These are phyloP conservation scores for Carassius carassius DNA, from an alignment of 2,113 vertebrate species.

Conservation along the genomic window DNA sequence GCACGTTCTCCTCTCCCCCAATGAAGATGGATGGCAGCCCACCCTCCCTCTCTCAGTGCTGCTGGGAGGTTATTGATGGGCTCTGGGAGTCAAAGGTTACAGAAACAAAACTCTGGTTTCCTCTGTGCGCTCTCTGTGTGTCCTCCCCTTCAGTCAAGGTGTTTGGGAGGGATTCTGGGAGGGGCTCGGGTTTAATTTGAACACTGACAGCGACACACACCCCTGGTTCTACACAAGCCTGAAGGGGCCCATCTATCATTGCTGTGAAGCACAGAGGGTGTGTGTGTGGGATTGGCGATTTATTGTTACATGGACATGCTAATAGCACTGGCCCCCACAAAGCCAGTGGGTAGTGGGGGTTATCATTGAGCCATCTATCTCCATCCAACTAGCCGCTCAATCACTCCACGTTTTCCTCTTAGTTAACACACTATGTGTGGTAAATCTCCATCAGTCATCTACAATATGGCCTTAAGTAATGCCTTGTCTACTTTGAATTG, in stretches of 20 bases:
- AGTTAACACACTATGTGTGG: slow-evolving; percentile 46
- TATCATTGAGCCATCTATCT: slow-evolving; percentile 71
- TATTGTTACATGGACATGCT: slow-evolving; percentile 70
- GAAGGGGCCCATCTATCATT: slow-evolving; percentile 43
- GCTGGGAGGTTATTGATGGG: slow-evolving; percentile 73
- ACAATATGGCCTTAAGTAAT: slow-evolving; percentile 45
- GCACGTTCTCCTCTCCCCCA: slow-evolving; percentile 64
- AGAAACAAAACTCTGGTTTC: slow-evolving; percentile 69
- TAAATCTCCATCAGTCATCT: slow-evolving; percentile 54
- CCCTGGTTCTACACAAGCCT: slow-evolving; percentile 15
- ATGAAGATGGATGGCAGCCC: slow-evolving; percentile 74
- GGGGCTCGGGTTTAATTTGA: slow-evolving; percentile 18
- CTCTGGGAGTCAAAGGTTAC: slow-evolving; percentile 68
- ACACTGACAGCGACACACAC: slow-evolving; percentile 45
- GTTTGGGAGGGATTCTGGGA: slow-evolving; percentile 43
- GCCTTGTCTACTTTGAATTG: slow-evolving; percentile 9
- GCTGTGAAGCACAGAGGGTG: not conserved
- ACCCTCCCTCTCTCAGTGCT: slow-evolving; percentile 50
- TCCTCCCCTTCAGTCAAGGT: slow-evolving; percentile 62
- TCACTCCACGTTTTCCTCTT: slow-evolving; percentile 59
- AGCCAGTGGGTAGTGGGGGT: slow-evolving; percentile 63
- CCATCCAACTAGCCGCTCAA: slow-evolving; percentile 59
- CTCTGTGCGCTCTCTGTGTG: slow-evolving; percentile 61
- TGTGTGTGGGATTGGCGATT: slow-evolving; percentile 24
- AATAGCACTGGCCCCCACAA: slow-evolving; percentile 72